phyloP scores from a whole-genome alignment of 2,888 invertebrate species.

The Creontiades dilutus region DNA sequence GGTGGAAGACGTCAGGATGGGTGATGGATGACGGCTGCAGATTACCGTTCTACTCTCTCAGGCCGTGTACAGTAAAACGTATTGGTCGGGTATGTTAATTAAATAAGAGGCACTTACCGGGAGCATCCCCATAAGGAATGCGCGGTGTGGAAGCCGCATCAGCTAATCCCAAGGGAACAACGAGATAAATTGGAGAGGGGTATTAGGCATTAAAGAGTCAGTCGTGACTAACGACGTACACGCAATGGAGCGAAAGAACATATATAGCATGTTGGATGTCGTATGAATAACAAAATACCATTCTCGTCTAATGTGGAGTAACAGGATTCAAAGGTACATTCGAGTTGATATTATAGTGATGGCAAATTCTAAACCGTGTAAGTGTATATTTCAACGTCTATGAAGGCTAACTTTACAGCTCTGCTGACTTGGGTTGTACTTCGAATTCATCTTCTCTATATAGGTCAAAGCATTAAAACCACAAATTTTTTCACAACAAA shows the following conservation, averaged over 20 bases:
- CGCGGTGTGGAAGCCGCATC: conserved; percentile 17
- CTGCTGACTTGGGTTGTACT: no score
- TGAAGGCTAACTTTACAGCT: no score
- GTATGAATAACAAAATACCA: background rate
- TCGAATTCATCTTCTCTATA: no score
- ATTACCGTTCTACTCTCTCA: conserved; percentile 16
- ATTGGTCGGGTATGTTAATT: conserved; percentile 24
- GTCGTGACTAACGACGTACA: conserved; percentile 10
- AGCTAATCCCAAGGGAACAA: conserved; percentile 29
- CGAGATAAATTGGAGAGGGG: conserved; percentile 6
- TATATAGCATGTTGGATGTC: background rate
- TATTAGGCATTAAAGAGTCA: conserved; percentile 20
- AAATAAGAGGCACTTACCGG: conserved; percentile 21
- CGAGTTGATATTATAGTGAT: no score
- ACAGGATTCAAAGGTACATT: no score
- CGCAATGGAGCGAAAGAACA: background rate
- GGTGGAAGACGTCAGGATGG: conserved; percentile 13
- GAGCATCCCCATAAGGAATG: conserved; percentile 30
- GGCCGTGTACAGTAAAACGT: conserved; percentile 23
- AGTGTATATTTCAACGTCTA: no score
- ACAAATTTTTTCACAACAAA: no score
- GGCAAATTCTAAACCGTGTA: no score
- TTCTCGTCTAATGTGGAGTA: no score
- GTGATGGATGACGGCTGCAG: conserved; percentile 20
- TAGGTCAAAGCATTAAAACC: no score